Conservation (phyloP, 2,113 vertebrate species). For the Hyaena hyaena region DNA sequence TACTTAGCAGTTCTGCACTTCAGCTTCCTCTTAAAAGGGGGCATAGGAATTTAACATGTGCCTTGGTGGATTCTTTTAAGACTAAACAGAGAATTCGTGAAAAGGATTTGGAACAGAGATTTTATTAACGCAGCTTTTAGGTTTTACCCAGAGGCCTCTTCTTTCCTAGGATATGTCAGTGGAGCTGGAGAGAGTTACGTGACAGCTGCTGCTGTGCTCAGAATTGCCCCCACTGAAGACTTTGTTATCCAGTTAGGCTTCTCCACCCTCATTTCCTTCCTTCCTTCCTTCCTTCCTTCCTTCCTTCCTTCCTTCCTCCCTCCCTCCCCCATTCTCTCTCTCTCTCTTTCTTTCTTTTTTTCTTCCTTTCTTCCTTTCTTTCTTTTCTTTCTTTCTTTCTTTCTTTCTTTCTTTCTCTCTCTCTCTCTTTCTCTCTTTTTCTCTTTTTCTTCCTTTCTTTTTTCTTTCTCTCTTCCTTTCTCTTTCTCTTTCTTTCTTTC, state of each 20-base stretch:
- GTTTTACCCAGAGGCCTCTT: not conserved
- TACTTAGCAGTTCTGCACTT: not conserved
- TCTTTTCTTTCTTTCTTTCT: no score
- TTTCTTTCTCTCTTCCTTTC: rapidly evolving
- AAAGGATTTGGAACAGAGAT: not conserved
- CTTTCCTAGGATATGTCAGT: not conserved
- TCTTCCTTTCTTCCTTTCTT: rapidly evolving
- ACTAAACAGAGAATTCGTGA: not conserved
- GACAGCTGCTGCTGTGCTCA: not conserved
- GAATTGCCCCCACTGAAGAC: not conserved
- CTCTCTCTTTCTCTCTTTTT: no score
- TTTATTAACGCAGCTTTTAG: not conserved
- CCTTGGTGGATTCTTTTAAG: not conserved
- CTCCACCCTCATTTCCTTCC: not conserved
- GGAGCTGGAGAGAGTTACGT: not conserved
- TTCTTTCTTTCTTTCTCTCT: no score
- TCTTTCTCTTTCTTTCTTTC: rapidly evolving
- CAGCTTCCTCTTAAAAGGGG: not conserved
- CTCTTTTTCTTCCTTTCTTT: rapidly evolving
- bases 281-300: no score
- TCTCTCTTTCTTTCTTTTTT: rapidly evolving
- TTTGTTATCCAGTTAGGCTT: not conserved
- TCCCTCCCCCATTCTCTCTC: no score
- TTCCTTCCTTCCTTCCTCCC: no score
- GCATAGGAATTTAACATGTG: not conserved